A percentile compares a stretch with the other conserved stretches of the same genome.
Conservation (phyloP, 2,113 vertebrate genomes). For the Crocuta crocuta region DNA sequence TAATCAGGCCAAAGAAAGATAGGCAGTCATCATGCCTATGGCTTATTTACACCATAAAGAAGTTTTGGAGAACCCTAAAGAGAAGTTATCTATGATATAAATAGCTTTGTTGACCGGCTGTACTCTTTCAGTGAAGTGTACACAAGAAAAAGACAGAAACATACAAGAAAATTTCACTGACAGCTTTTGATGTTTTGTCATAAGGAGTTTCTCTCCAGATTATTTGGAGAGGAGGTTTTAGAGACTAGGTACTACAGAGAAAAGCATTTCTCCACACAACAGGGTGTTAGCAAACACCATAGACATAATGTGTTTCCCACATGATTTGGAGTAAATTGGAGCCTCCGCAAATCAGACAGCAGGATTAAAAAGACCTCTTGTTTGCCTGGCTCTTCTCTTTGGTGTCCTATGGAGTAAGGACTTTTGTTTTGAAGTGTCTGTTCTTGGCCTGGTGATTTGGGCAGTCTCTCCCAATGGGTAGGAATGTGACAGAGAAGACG, state of each 20-base stretch:
- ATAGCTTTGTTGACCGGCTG: neutral
- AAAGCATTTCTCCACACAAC: neutral
- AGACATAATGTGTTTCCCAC: neutral
- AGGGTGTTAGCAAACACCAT: neutral
- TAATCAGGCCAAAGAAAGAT: neutral
- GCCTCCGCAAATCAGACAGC: neutral
- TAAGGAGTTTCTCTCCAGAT: neutral
- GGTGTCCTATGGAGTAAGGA: neutral
- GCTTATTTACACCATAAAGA: neutral
- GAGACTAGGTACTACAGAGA: neutral
- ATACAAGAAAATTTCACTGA: neutral
- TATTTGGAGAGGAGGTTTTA: neutral
- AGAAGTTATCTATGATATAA: neutral
- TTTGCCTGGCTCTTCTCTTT: neutral
- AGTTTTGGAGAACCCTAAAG: neutral
- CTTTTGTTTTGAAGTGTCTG: neutral
- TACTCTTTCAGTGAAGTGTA: neutral
- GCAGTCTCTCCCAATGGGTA: neutral
- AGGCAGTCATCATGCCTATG: neutral
- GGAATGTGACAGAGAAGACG: neutral
- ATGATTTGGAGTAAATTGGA: neutral
- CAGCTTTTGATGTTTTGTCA: neutral
- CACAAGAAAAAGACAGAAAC: neutral
- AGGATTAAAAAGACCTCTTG: neutral
- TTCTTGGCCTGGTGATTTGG: neutral